A percentile compares a stretch with the other conserved stretches of the same genome.
These are phyloP conservation scores for Sipha flava DNA, from an alignment of 1,140 invertebrate genomes.

Conservation along the genomic window DNA sequence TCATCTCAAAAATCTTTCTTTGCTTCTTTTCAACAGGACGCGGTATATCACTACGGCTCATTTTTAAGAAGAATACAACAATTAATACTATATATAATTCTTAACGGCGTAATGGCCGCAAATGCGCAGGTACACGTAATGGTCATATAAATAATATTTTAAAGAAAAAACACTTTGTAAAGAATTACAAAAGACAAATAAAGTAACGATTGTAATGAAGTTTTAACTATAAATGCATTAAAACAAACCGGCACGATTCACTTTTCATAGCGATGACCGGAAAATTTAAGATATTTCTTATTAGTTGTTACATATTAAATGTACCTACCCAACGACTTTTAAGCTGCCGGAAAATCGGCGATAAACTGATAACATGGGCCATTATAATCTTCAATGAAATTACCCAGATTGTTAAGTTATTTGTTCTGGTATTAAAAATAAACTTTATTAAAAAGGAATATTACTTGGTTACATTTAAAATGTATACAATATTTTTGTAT, in stretches of 20 bases:
- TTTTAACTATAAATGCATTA: background rate
- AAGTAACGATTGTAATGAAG: background rate
- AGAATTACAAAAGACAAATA: slow-evolving; percentile 6
- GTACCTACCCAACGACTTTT: background rate
- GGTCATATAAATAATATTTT: background rate
- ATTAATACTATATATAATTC: background rate
- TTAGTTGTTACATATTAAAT: no score
- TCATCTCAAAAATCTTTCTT: background rate
- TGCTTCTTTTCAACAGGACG: background rate
- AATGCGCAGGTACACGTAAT: no score
- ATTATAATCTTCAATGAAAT: background rate
- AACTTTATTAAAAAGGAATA: background rate
- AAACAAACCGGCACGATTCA: background rate
- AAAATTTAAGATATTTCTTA: no score
- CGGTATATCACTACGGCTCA: background rate
- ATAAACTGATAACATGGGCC: background rate
- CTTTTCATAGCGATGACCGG: background rate
- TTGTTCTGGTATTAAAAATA: background rate
- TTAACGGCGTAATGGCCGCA: background rate
- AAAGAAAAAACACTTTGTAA: background rate
- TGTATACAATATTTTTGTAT: background rate
- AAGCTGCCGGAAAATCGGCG: background rate
- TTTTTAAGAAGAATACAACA: background rate
- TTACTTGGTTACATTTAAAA: background rate
- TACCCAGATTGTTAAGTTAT: background rate